Conservation (phyloP, 2,113 vertebrate species). For the Mesitornis unicolor region DNA sequence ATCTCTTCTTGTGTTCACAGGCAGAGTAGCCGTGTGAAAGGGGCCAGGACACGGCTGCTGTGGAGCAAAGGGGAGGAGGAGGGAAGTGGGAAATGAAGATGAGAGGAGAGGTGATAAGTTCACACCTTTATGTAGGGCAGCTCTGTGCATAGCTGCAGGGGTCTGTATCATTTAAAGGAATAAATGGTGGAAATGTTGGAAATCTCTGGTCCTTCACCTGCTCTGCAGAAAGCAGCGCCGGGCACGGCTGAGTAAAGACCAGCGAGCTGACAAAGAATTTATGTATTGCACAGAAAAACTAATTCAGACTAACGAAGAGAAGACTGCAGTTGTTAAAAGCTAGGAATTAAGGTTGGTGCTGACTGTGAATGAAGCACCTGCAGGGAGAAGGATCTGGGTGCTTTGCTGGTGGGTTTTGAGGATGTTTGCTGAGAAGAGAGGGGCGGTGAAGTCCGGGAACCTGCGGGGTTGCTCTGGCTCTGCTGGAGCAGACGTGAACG, state of each 20-base stretch:
- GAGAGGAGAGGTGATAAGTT: constrained; percentile 57
- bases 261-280: neutral
- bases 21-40: constrained; percentile 1
- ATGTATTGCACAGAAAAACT: neutral
- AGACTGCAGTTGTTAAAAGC: neutral
- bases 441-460: neutral
- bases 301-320: neutral
- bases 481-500: neutral
- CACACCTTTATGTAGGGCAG: constrained; percentile 60
- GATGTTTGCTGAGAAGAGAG: neutral
- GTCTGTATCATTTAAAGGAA: neutral
- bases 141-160: constrained; percentile 29
- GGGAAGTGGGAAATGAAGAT: constrained; percentile 48
- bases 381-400: neutral
- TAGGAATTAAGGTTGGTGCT: neutral
- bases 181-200: constrained; percentile 3
- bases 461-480: neutral
- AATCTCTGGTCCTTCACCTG: constrained; percentile 19
- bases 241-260: neutral
- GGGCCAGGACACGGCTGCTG: neutral
- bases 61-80: constrained; percentile 10
- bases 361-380: neutral
- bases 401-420: neutral
- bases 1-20: constrained; percentile 42
- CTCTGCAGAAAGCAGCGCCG: neutral